These are phyloP conservation scores for Arvicanthis niloticus DNA, from an alignment of 2,113 vertebrate genomes.

Conservation along the genomic window DNA sequence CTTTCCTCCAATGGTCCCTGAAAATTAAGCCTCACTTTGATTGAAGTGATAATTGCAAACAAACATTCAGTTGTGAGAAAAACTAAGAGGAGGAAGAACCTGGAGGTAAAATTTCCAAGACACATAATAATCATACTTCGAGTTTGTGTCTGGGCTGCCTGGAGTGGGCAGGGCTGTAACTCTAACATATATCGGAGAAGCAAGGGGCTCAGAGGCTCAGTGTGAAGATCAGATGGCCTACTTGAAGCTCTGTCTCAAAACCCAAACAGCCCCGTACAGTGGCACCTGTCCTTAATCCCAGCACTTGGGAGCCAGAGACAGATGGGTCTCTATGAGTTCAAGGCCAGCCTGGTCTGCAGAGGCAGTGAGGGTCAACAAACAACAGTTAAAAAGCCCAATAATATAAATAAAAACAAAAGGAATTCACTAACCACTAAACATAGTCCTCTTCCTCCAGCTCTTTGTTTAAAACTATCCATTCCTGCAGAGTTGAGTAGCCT, in stretches of 20 bases:
- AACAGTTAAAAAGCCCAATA: background rate
- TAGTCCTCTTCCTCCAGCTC: background rate
- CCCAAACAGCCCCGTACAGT: background rate
- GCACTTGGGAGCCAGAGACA: background rate
- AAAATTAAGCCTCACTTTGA: conserved; percentile 18
- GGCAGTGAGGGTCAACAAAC: background rate
- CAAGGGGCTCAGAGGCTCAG: background rate
- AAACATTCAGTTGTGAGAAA: conserved; percentile 32
- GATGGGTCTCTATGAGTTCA: background rate
- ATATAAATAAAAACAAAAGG: background rate
- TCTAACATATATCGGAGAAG: background rate
- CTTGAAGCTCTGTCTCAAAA: background rate
- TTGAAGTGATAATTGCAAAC: background rate
- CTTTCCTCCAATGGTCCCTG: background rate
- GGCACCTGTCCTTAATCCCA: background rate
- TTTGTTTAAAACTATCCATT: background rate
- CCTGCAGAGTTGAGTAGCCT: background rate
- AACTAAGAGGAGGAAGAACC: background rate
- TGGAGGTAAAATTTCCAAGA: background rate
- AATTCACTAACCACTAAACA: background rate
- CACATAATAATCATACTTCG: background rate
- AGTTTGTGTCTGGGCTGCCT: background rate
- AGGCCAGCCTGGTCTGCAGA: background rate
- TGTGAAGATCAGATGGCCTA: background rate
- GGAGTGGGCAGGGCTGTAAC: background rate